Percentiles rank a stretch among this genome's conserved stretches.
phyloP scores from a whole-genome alignment of 2,113 vertebrate species.

The Antechinus stuartii region DNA sequence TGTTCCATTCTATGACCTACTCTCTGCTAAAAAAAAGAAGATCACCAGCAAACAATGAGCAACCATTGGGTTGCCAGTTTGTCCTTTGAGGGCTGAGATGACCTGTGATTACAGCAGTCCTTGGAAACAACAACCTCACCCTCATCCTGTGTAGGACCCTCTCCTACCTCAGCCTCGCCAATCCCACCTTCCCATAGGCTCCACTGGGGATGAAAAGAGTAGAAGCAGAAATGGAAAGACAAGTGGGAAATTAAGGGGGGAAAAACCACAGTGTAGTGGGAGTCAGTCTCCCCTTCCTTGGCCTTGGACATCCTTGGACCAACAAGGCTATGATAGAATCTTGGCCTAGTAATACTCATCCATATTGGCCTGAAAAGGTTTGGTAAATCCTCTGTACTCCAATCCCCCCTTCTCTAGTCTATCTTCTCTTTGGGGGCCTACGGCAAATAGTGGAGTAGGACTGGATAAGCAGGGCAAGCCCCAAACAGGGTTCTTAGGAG shows the following conservation, averaged over 20 bases:
- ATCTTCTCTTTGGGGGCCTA: not conserved
- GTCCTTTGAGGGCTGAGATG: not conserved
- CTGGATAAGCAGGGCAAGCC: not conserved
- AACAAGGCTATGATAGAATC: not conserved
- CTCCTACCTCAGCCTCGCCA: not conserved
- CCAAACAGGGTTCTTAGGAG: not conserved
- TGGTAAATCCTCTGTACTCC: not conserved
- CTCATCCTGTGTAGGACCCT: slow-evolving; percentile 34
- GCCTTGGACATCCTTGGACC: not conserved
- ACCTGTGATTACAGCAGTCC: slow-evolving; percentile 43
- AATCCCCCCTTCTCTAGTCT: not conserved
- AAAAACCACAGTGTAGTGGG: not conserved
- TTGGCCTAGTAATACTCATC: not conserved
- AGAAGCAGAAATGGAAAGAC: not conserved
- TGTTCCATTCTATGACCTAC: slow-evolving; percentile 95
- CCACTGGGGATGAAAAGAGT: not conserved
- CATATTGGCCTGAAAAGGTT: not conserved
- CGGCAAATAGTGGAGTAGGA: not conserved
- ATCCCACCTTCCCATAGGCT: not conserved
- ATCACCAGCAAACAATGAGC: slow-evolving; percentile 89
- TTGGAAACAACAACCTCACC: slow-evolving; percentile 8
- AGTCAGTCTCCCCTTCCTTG: not conserved
- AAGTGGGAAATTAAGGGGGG: not conserved
- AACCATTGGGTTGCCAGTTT: not conserved
- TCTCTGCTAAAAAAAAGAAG: slow-evolving; percentile 94